phyloP scores from a whole-genome alignment of 1,140 invertebrate genomes.

The Campoletis sonorensis region DNA sequence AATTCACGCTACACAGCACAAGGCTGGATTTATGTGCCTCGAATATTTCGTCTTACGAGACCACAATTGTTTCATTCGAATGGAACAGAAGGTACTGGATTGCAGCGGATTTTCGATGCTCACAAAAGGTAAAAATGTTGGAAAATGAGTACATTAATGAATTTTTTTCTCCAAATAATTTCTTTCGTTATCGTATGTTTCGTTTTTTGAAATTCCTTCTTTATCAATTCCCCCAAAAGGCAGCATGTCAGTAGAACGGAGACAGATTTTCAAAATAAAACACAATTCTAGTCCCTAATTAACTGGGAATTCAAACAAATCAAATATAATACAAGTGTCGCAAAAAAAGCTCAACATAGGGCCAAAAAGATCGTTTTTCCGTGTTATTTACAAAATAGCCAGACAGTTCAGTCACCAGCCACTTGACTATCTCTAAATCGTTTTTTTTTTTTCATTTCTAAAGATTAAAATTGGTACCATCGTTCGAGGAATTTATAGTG shows the following conservation, averaged over 20 bases:
- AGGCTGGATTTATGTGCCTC: conserved; percentile 70
- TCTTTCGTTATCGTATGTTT: too few species aligned
- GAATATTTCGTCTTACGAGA: conserved; percentile 72
- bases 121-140: conserved; percentile 66
- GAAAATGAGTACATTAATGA: too few species aligned
- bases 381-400: neutral
- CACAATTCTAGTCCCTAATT: too few species aligned
- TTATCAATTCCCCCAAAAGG: too few species aligned
- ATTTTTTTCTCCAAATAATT: too few species aligned
- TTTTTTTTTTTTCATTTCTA: conserved; percentile 34
- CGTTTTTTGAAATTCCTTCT: too few species aligned
- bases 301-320: too few species aligned
- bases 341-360: too few species aligned
- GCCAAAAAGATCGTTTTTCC: too few species aligned
- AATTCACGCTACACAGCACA: conserved; percentile 71
- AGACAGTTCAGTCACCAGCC: neutral
- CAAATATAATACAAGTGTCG: too few species aligned
- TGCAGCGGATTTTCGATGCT: conserved; percentile 66
- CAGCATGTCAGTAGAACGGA: too few species aligned
- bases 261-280: too few species aligned
- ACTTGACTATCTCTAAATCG: neutral
- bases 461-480: conserved; percentile 72
- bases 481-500: conserved; percentile 71
- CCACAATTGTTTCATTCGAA: conserved; percentile 68
- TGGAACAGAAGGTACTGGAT: conserved; percentile 55